Evolutionary conservation across 2,888 invertebrate species (phyloP), one percentile per base, ranked within the genome.

Genomic region (Apantesis nais): DNA sequence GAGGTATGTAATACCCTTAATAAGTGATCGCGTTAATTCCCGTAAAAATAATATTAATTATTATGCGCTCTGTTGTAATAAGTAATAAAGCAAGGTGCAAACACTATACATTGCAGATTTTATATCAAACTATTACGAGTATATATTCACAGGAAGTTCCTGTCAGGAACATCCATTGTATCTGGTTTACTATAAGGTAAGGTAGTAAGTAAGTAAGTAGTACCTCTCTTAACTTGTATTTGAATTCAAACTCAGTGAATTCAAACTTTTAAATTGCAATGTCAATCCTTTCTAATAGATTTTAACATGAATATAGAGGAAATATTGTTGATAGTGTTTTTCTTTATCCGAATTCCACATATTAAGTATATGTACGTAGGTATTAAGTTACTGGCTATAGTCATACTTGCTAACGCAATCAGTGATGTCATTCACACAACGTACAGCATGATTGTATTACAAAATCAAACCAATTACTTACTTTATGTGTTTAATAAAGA

Each of bases 391-490:
- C 76, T 66, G 69, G 77, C 71, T 76, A 82, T 77, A 83, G 85
- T 83, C 85, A 84, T 81, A 81, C 66, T 80, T 79, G 80, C 75
- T 78, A 82, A 78, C 74, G 78, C 75, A 81, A 83, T 82, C 82
- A 83, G 78, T 86, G 86, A 86, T 86, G 86, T 86, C 86, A 86
- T 84, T 86, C 86, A 75, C 34, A 34, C 34, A 5, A 34, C 64
- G 66, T 75, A 78, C 67, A 68, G 67, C 71, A 76, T 74, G 78
- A 79, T 79, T 77, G 41, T n/a, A 65, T 69, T 73, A 74, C 70
- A 67, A 70, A 72, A 63, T 74, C 66, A 73, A 68, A 58, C 60
- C 73, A 80, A 73, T 58, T 58, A 58, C 29, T 58, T 58, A 29
- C 7, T 29, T 58, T 29, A 58, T n/a, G n/a, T 52, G 52, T 48